Base-by-base conservation (phyloP, 2,113 vertebrate species). In the cattle (Bos taurus) region DNA sequence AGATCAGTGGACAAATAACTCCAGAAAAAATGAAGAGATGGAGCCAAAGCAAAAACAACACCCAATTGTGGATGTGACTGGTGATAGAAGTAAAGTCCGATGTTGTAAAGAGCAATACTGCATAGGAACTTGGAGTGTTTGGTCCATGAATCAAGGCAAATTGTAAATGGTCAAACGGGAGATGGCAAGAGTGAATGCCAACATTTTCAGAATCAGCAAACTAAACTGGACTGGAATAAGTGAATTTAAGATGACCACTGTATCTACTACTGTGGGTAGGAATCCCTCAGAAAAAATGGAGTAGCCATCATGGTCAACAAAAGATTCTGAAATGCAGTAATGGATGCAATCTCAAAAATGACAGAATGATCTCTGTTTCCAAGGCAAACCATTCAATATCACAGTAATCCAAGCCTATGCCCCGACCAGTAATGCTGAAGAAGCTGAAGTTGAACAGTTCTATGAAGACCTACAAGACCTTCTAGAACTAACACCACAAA, bases 71-170 rank as follows among this genome's bases (percentile, higher is more conserved):
- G 67, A 71, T 71, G 2, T 71, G 67, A 71, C 67, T 12, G 19
- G 5, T 40, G 19, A 71, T 23, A 40, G 19, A 71, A 40, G 67
- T 36, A 71, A 71, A 36, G n/a, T 12, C 64, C 0, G 0, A 36
- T 36, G n/a, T 10, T 40, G 5, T 36, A 36, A 71, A 36, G 19
- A 23, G n/a, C 67, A 71, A 36, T 71, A 71, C 12, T 36, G 19
- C 67, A 71, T 71, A 71, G n/a, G n/a, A 36, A 71, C n/a, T 1
- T 71, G n/a, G 19, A 71, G 36, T 71, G 67, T 36, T 10, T 23
- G 67, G 67, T 36, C 67, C 10, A 36, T 71, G n/a, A 71, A 71
- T 71, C n/a, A 71, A 23, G 4, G n/a, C 17, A 71, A 36, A 71
- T 36, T 71, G 4, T 11, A 71, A 71, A 36, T 71, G n/a, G 17